Conservation (phyloP, 2,113 vertebrate genomes). For the Fregata magnificens region DNA sequence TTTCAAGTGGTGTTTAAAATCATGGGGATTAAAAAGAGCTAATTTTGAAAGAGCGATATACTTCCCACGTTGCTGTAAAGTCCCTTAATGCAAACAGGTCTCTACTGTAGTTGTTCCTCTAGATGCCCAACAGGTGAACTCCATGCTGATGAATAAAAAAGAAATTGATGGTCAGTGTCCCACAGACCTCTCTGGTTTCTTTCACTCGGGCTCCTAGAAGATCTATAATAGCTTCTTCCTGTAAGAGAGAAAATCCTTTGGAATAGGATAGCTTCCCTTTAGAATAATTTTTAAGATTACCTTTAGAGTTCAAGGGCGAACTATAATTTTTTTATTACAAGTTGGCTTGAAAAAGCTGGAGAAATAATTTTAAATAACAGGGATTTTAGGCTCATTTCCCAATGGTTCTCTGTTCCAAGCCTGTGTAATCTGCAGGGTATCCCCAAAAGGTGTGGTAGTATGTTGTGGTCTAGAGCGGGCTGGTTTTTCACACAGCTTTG, state of each 20-base stretch:
- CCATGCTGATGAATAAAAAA: background rate
- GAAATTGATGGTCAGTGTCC: background rate
- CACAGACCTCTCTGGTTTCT: too few relatives aligned
- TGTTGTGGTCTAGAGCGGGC: background rate
- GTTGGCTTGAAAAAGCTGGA: background rate
- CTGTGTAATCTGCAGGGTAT: background rate
- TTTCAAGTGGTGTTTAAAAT: background rate
- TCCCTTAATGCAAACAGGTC: background rate
- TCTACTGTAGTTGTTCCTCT: background rate
- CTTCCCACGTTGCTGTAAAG: rapidly evolving
- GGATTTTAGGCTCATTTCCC: background rate
- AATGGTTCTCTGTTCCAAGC: background rate
- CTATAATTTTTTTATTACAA: background rate
- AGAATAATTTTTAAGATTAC: background rate
- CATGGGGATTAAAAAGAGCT: background rate
- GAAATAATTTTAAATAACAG: background rate
- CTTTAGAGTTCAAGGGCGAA: background rate
- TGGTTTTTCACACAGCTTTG: rapidly evolving
- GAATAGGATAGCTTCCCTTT: background rate
- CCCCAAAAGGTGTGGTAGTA: rapidly evolving
- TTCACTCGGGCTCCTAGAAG: too few relatives aligned
- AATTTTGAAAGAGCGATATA: background rate
- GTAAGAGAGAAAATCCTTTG: background rate
- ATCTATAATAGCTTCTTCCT: background rate
- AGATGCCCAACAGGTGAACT: background rate